A percentile compares a stretch with the other conserved stretches of the same genome.
These are phyloP conservation scores for Aelia acuminata DNA, from an alignment of 2,888 invertebrate genomes.

Conservation along the genomic window DNA sequence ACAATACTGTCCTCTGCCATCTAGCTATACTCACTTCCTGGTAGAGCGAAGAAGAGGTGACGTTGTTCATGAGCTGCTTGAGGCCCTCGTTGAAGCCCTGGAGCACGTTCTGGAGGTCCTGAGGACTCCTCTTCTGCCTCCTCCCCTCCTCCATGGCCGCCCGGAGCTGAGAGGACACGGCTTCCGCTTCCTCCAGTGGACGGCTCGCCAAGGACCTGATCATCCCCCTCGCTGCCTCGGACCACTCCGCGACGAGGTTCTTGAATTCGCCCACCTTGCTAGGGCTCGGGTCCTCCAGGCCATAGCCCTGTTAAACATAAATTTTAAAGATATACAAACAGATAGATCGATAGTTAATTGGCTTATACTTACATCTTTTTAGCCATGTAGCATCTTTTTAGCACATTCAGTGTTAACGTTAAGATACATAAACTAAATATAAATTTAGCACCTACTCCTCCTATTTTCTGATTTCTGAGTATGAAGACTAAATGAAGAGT, in stretches of 20 bases:
- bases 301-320: background rate
- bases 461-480: too few relatives aligned
- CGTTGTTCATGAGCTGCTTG: conserved; percentile 2
- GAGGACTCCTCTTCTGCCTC: conserved; percentile 38
- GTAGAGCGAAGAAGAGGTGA: conserved; percentile 17
- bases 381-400: too few relatives aligned
- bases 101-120: background rate
- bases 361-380: too few relatives aligned
- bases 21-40: conserved; percentile 2
- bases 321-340: too few relatives aligned
- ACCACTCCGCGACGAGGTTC: conserved; percentile 6
- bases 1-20: too few relatives aligned
- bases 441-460: too few relatives aligned
- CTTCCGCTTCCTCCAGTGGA: conserved; percentile 5
- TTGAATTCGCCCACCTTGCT: background rate
- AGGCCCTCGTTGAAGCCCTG: conserved; percentile 27
- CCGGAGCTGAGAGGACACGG: background rate
- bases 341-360: too few relatives aligned
- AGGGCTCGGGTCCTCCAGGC: conserved; percentile 43
- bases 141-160: background rate
- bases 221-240: conserved; percentile 1
- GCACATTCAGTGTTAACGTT: too few relatives aligned
- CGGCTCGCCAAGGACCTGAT: background rate
- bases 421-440: too few relatives aligned
- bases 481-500: too few relatives aligned